Conservation (phyloP, 2,797 vertebrate genomes). For the Pristis pectinata region DNA sequence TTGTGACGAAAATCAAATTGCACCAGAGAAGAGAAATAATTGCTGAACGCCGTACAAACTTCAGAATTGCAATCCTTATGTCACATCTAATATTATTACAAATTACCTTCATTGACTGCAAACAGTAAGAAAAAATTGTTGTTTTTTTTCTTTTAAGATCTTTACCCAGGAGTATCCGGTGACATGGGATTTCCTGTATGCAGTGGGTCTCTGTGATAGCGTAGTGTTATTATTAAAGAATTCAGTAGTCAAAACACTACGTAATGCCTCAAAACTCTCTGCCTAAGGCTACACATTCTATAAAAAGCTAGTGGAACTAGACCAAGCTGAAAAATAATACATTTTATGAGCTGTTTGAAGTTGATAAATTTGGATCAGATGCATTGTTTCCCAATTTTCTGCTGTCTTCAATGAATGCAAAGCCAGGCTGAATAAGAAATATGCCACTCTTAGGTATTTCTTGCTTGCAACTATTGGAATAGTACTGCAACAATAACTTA, state of each 20-base stretch:
- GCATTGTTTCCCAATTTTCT: background rate
- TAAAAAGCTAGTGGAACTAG: slow-evolving; percentile 23
- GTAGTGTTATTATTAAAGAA: slow-evolving; percentile 26
- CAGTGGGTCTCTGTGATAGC: slow-evolving; percentile 12
- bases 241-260: slow-evolving; percentile 36
- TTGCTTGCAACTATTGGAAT: background rate
- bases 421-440: background rate
- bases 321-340: slow-evolving; percentile 13
- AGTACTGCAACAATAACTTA: background rate
- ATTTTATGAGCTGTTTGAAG: slow-evolving; percentile 26
- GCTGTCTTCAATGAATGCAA: background rate
- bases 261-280: slow-evolving; percentile 33
- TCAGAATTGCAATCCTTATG: background rate
- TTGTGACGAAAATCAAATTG: background rate
- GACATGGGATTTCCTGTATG: slow-evolving; percentile 37
- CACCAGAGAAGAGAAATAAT: background rate
- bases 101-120: slow-evolving; percentile 22
- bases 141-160: slow-evolving; percentile 13
- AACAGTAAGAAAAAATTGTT: background rate
- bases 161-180: slow-evolving; percentile 37
- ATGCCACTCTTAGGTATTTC: background rate
- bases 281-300: background rate
- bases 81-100: background rate
- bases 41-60: background rate
- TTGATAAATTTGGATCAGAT: slow-evolving; percentile 18